Conservation (phyloP, 2,797 vertebrate genomes). For the Eupleurogrammus muticus region DNA sequence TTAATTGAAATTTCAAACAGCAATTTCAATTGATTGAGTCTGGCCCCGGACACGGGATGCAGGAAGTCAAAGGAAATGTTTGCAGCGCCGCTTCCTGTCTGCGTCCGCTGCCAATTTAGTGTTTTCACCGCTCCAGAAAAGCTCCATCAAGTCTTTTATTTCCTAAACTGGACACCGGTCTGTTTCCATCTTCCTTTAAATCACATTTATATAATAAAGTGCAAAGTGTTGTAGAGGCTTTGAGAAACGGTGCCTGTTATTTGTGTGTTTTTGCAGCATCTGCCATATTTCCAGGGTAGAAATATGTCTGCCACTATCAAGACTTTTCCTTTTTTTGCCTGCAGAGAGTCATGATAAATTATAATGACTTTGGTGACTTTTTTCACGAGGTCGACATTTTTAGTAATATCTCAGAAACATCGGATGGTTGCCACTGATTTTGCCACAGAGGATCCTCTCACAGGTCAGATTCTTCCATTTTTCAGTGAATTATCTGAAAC, state of each 20-base stretch:
- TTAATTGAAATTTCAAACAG: slow-evolving; percentile 44
- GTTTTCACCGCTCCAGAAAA: not conserved
- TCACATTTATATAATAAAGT: not conserved
- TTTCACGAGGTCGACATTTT: no score
- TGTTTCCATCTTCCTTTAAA: not conserved
- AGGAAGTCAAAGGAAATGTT: slow-evolving; percentile 1
- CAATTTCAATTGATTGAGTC: slow-evolving; percentile 13
- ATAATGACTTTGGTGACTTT: no score
- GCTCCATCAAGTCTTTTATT: not conserved
- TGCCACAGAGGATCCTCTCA: not conserved
- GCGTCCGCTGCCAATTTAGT: not conserved
- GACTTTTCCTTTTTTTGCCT: no score
- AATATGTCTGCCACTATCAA: not conserved
- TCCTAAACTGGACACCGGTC: not conserved
- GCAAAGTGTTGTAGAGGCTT: not conserved
- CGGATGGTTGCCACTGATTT: no score
- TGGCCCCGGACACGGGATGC: slow-evolving; percentile 11
- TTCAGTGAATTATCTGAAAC: no score
- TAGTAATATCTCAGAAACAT: not conserved
- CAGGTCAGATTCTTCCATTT: no score
- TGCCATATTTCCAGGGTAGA: not conserved
- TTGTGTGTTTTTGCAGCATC: not conserved
- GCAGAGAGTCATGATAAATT: no score
- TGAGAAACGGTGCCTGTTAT: not conserved
- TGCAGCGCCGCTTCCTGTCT: not conserved